Percentiles rank a stretch among this genome's conserved stretches.
Conservation (phyloP, 2,113 vertebrate species). For the Lipotes vexillifer region DNA sequence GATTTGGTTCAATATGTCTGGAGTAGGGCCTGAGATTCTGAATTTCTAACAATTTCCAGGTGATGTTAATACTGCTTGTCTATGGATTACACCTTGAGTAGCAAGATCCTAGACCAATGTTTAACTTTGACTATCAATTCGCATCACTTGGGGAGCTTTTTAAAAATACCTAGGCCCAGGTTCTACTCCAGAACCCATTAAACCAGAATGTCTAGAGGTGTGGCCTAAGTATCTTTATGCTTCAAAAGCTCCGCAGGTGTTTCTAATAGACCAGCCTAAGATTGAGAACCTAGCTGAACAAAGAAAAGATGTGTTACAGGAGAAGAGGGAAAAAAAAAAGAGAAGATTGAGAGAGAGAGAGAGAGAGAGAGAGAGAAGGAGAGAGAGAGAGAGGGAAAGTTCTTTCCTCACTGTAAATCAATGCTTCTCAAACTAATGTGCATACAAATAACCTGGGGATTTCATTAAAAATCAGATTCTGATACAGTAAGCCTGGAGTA, state of each 20-base stretch:
- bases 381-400: background rate
- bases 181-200: background rate
- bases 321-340: background rate
- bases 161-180: background rate
- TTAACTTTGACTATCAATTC: background rate
- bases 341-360: background rate
- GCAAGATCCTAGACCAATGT: background rate
- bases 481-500: background rate
- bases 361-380: background rate
- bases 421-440: background rate
- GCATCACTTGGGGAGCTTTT: background rate
- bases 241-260: conserved; percentile 23
- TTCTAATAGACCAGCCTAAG: background rate
- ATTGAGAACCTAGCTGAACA: background rate
- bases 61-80: background rate
- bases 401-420: background rate
- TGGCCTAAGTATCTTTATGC: background rate
- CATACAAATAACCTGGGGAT: background rate
- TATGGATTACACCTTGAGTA: background rate
- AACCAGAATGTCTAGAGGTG: background rate
- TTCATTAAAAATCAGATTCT: background rate
- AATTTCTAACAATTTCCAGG: background rate
- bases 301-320: background rate
- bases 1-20: background rate
- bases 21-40: background rate